These are phyloP conservation scores for Agrochola lota DNA, from an alignment of 2,888 invertebrate genomes.

Conservation along the genomic window DNA sequence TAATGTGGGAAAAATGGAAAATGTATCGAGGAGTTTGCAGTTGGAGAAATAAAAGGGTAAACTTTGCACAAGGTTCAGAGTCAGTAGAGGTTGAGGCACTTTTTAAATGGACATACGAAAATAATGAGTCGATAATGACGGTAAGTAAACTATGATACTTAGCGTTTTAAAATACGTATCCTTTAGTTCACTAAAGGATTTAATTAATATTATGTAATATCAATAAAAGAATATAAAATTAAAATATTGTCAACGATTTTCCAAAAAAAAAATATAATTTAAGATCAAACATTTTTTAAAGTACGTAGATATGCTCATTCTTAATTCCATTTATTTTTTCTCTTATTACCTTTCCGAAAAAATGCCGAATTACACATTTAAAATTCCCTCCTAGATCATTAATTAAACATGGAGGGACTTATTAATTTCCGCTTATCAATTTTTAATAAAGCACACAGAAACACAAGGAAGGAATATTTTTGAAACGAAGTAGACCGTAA, in stretches of 20 bases:
- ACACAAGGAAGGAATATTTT: slow-evolving; percentile 51
- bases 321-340: slow-evolving; percentile 2
- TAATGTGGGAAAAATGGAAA: slow-evolving; percentile 63
- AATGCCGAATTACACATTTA: slow-evolving; percentile 22
- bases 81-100: neutral
- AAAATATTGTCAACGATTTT: neutral
- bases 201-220: too few relatives aligned
- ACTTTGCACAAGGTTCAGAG: neutral
- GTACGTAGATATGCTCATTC: neutral
- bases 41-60: slow-evolving; percentile 24
- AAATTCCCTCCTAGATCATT: slow-evolving; percentile 59
- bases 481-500: slow-evolving; percentile 62
- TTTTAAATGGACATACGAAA: neutral
- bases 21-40: slow-evolving; percentile 26
- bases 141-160: neutral
- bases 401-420: slow-evolving; percentile 65
- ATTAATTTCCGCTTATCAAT: slow-evolving; percentile 70
- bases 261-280: neutral
- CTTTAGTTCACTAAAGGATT: too few relatives aligned
- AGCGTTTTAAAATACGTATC: neutral
- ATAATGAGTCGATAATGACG: neutral
- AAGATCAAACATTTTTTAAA: neutral
- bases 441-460: slow-evolving; percentile 68
- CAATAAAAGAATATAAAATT: too few relatives aligned
- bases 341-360: neutral